Evolutionary conservation across 2,797 vertebrate genomes (phyloP).

Genomic region (Decapterus maruadsi): DNA sequence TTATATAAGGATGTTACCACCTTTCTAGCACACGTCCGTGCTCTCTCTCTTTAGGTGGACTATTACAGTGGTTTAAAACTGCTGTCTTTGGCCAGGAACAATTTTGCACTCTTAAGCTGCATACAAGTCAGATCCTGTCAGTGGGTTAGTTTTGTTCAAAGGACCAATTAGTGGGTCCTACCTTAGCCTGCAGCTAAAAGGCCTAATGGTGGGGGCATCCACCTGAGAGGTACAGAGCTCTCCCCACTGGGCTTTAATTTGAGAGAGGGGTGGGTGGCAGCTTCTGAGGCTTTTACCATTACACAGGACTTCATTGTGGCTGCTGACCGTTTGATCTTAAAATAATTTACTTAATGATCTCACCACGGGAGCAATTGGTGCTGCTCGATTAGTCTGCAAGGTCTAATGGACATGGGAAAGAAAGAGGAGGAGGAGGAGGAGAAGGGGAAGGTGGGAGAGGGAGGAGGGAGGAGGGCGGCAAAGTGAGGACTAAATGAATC

Average conservation of each 20-base stretch:
- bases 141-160: slow-evolving; percentile 99
- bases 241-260: slow-evolving; percentile 96
- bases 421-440: slow-evolving; percentile 81
- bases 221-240: slow-evolving; percentile 95
- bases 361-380: slow-evolving; percentile 98
- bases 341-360: slow-evolving; percentile 99
- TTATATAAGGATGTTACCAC: slow-evolving; percentile 67
- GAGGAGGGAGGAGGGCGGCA: slow-evolving; percentile 61
- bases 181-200: slow-evolving; percentile 98
- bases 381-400: slow-evolving; percentile 97
- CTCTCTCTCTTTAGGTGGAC: slow-evolving; percentile 80
- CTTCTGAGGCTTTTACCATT: slow-evolving; percentile 98
- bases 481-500: slow-evolving; percentile 79
- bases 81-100: slow-evolving; percentile 90
- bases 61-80: slow-evolving; percentile 77
- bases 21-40: slow-evolving; percentile 84
- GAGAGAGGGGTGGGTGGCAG: slow-evolving; percentile 88
- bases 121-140: slow-evolving; percentile 97
- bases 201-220: slow-evolving; percentile 94
- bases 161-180: slow-evolving; percentile 98
- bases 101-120: slow-evolving; percentile 91
- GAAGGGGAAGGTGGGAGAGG: slow-evolving; percentile 50
- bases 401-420: slow-evolving; percentile 97
- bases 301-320: slow-evolving; percentile 98
- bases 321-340: slow-evolving; percentile 99